Percentiles rank a stretch among this genome's conserved stretches.
Conservation (phyloP, 2,113 vertebrate genomes). For the Mystacornis crossleyi region DNA sequence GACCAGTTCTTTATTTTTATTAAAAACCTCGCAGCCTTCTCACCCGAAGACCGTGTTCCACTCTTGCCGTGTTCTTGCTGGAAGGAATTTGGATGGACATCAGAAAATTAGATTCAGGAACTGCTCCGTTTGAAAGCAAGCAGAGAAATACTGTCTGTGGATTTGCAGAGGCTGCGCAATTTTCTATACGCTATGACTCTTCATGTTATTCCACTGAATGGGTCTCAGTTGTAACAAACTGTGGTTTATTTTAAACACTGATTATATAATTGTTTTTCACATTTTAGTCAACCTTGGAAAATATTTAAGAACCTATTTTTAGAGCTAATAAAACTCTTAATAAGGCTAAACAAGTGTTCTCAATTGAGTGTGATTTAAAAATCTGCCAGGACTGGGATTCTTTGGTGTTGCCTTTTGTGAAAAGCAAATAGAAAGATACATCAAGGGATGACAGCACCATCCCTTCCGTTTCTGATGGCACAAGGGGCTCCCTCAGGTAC, state of each 20-base stretch:
- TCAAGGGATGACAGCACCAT: not conserved
- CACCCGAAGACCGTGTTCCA: accelerated
- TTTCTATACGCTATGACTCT: not conserved
- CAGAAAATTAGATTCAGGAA: not conserved
- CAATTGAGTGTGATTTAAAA: not conserved
- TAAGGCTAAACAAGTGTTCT: slow-evolving; percentile 19
- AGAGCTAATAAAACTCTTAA: slow-evolving; percentile 56
- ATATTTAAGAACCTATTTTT: slow-evolving; percentile 60
- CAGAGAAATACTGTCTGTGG: not conserved
- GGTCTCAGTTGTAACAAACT: slow-evolving; percentile 42
- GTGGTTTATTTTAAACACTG: slow-evolving; percentile 52
- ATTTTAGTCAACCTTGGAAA: slow-evolving; percentile 30
- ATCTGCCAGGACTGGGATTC: not conserved
- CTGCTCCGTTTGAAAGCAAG: not conserved
- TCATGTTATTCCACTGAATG: slow-evolving; percentile 1
- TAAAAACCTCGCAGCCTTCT: not conserved
- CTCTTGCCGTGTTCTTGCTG: not conserved
- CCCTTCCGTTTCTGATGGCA: not conserved
- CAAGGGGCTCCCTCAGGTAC: not conserved
- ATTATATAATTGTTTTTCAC: slow-evolving; percentile 43
- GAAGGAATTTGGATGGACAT: not conserved
- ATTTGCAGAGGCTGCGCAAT: not conserved
- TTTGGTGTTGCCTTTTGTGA: not conserved
- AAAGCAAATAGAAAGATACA: not conserved
- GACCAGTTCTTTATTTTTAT: not conserved